phyloP scores from a whole-genome alignment of 2,888 invertebrate species.

The Liodrosophila aerea region DNA sequence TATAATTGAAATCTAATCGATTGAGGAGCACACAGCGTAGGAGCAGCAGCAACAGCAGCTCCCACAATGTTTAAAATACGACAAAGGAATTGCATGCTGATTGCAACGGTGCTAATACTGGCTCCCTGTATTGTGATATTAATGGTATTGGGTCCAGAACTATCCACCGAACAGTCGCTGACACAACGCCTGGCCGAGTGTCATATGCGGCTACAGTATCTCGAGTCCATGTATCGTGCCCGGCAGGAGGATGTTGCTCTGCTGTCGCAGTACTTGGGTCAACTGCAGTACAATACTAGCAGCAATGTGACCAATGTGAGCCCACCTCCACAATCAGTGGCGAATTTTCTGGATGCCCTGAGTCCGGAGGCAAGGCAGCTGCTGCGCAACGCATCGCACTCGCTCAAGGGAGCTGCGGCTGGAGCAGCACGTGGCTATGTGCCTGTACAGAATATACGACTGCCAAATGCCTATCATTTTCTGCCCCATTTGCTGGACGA shows the following conservation, averaged over 20 bases:
- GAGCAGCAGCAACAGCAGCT: neutral
- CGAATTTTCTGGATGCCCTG: constrained; percentile 80
- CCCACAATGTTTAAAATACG: constrained; percentile 79
- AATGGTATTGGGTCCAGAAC: constrained; percentile 83
- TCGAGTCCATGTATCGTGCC: constrained; percentile 90
- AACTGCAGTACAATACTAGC: constrained; percentile 68
- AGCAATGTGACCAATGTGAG: constrained; percentile 54
- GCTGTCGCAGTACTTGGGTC: constrained; percentile 86
- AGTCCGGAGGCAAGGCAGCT: constrained; percentile 83
- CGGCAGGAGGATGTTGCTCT: constrained; percentile 90
- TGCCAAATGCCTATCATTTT: constrained; percentile 92
- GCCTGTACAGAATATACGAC: constrained; percentile 84
- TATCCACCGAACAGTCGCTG: constrained; percentile 86
- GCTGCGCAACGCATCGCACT: constrained; percentile 83
- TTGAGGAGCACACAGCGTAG: no score
- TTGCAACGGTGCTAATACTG: constrained; percentile 84
- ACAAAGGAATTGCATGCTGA: constrained; percentile 85
- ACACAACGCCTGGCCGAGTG: constrained; percentile 89
- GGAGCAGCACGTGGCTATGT: constrained; percentile 79
- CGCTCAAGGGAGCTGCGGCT: constrained; percentile 5
- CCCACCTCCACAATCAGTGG: constrained; percentile 49
- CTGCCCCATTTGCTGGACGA: constrained; percentile 93
- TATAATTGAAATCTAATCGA: no score
- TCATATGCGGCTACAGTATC: constrained; percentile 89
- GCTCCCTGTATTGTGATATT: constrained; percentile 84